Percentiles rank a stretch among this genome's conserved stretches.
phyloP scores from a whole-genome alignment of 1,140 invertebrate species.

The Rhagoletis pomonella region DNA sequence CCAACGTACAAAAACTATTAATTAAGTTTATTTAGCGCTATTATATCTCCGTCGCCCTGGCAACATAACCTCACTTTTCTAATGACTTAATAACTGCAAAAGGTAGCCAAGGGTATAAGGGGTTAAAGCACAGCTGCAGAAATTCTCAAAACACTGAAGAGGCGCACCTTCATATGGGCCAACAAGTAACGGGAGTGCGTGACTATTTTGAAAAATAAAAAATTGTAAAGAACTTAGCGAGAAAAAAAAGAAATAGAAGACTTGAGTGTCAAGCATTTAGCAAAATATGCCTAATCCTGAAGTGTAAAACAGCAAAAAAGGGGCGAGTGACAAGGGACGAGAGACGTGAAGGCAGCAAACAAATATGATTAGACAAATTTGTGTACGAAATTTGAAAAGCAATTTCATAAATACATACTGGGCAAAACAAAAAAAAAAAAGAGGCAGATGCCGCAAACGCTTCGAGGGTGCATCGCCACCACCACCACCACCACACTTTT shows the following conservation, averaged over 20 bases:
- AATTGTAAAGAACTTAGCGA: background rate
- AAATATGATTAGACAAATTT: conserved; percentile 53
- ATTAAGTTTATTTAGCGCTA: conserved; percentile 16
- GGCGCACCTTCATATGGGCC: background rate
- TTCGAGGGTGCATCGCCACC: background rate
- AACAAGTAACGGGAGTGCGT: conserved; percentile 49
- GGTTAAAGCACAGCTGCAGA: conserved; percentile 53
- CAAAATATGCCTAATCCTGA: conserved; percentile 56
- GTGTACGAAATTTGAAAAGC: conserved; percentile 42
- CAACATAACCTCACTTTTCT: conserved; percentile 24
- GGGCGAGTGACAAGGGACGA: conserved; percentile 43
- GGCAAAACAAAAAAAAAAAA: conserved; percentile 7
- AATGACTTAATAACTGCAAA: conserved; percentile 41
- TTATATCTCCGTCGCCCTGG: conserved; percentile 1
- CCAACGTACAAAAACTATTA: background rate
- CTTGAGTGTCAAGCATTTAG: background rate
- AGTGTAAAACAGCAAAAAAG: conserved; percentile 57
- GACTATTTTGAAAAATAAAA: conserved; percentile 45
- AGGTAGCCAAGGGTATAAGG: background rate
- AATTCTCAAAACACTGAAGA: conserved; percentile 52
- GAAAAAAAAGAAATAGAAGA: background rate
- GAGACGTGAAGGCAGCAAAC: conserved; percentile 10
- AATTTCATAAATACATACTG: conserved; percentile 2
- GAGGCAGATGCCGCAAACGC: background rate
- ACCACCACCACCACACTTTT: background rate